Conservation (phyloP, 2,797 vertebrate species). For the Syncerus caffer region DNA sequence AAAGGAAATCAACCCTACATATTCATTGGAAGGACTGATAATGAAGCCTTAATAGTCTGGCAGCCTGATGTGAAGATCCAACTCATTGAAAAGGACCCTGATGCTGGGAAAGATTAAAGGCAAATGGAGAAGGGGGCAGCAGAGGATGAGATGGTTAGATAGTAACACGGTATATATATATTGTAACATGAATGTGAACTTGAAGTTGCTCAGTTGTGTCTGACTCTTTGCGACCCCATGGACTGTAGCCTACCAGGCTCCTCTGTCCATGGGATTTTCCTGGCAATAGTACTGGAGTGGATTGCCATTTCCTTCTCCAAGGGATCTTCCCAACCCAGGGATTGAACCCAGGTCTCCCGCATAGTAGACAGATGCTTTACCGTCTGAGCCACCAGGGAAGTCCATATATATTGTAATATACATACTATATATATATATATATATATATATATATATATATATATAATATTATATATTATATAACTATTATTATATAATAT, state of each 20-base stretch:
- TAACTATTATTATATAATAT: not conserved
- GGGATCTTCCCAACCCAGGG: too few species aligned
- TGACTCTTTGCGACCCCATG: too few species aligned
- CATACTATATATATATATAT: not conserved
- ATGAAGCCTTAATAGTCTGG: not conserved
- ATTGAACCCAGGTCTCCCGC: accelerated
- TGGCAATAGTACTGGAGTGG: too few species aligned
- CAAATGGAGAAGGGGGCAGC: not conserved
- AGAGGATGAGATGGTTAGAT: not conserved
- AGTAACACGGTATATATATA: not conserved
- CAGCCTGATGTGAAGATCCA: not conserved
- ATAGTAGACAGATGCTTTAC: too few species aligned
- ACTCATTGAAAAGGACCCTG: not conserved
- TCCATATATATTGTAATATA: not conserved
- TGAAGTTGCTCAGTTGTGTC: too few species aligned
- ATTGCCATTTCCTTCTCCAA: too few species aligned
- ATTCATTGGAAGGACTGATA: not conserved
- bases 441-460: too few species aligned
- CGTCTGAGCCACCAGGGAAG: too few species aligned
- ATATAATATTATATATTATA: too few species aligned
- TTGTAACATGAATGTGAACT: accelerated
- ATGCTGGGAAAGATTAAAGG: not conserved
- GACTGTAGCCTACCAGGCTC: too few species aligned
- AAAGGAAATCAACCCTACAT: not conserved
- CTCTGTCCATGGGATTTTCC: too few species aligned